A percentile compares a stretch with the other conserved stretches of the same genome.
phyloP scores from a whole-genome alignment of 2,113 vertebrate genomes.

The Tyrannus savana region DNA sequence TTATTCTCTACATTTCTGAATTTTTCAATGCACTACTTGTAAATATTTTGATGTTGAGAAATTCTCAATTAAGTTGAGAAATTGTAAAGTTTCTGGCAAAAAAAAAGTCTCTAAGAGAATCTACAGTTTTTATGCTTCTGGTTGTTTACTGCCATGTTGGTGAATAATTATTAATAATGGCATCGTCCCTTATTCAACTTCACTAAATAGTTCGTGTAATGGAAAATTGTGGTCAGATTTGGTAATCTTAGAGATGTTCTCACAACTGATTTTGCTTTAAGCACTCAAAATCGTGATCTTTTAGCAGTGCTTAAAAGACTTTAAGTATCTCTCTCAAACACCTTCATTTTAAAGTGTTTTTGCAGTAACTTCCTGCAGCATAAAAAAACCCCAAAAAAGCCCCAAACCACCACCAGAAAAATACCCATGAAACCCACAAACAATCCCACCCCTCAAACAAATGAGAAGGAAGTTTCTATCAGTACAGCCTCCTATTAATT shows the following conservation, averaged over 20 bases:
- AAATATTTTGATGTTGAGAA: not conserved
- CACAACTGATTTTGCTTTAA: not conserved
- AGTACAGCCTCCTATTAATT: not conserved
- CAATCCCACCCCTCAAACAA: not conserved
- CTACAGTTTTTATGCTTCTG: not conserved
- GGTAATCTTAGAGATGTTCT: not conserved
- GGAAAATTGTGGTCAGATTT: not conserved
- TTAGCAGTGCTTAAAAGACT: not conserved
- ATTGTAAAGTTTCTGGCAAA: not conserved
- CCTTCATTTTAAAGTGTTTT: not conserved
- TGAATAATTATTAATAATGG: not conserved
- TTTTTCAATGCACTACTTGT: not conserved
- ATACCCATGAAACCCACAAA: not conserved
- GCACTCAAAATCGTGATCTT: not conserved
- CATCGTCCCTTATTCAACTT: not conserved
- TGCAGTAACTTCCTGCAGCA: not conserved
- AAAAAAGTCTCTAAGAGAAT: not conserved
- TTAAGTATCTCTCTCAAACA: not conserved
- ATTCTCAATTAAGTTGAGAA: not conserved
- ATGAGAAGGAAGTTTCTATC: not conserved
- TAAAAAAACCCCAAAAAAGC: not conserved
- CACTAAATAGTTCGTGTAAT: not conserved
- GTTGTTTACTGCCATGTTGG: not conserved
- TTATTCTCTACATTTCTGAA: not conserved
- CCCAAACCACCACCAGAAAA: not conserved